These are phyloP conservation scores for Nudaria mundana DNA, from an alignment of 2,888 invertebrate species.

Conservation along the genomic window DNA sequence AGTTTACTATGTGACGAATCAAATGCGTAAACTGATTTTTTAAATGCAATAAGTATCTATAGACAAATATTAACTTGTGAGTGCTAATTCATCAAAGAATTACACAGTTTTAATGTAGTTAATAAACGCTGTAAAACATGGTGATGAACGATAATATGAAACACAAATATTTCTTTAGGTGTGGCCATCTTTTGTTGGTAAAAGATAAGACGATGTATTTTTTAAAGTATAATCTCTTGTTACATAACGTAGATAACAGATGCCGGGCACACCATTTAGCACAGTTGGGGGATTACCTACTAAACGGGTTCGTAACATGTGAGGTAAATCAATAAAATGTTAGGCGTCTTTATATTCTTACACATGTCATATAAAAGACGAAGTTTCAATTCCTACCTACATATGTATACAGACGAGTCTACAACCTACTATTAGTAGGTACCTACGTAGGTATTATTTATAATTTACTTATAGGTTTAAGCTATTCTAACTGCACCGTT, in stretches of 20 bases:
- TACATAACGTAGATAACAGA: conserved; percentile 31
- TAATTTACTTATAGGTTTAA: conserved; percentile 45
- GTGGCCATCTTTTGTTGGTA: conserved; percentile 11
- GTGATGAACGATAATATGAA: not conserved
- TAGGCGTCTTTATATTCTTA: no score
- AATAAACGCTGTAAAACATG: conserved; percentile 3
- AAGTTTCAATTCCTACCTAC: no score
- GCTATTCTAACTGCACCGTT: conserved; percentile 46
- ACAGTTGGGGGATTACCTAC: not conserved
- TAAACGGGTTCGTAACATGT: no score
- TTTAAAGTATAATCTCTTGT: conserved; percentile 18
- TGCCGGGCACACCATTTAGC: not conserved
- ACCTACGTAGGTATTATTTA: conserved; percentile 31
- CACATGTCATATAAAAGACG: no score
- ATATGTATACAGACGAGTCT: no score
- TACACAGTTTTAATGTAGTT: conserved; percentile 1
- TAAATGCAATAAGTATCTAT: conserved; percentile 8
- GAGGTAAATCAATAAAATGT: no score
- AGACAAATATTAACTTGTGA: conserved; percentile 4
- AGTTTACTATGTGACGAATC: conserved; percentile 7
- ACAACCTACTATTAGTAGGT: not conserved
- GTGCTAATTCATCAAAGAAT: conserved; percentile 9
- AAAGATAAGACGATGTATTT: conserved; percentile 13
- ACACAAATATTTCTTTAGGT: conserved; percentile 2
- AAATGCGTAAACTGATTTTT: conserved; percentile 5